These are phyloP conservation scores for Beroe forskalii DNA, from an alignment of 37 sponge, comb jelly and placozoan genomes.

Conservation along the genomic window DNA sequence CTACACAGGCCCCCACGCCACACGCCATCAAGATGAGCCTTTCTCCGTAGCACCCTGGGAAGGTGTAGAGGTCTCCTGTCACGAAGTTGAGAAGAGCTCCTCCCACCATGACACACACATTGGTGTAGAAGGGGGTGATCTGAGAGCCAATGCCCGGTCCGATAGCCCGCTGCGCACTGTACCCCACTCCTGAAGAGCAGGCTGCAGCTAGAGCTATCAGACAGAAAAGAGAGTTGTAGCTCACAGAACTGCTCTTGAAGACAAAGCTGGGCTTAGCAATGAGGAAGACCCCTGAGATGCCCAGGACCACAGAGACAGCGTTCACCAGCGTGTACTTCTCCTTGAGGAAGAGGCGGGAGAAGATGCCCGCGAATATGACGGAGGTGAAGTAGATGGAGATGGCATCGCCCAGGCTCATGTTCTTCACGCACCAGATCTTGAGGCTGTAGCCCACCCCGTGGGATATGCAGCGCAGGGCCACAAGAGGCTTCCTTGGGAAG, in stretches of 20 bases:
- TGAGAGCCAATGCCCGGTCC: not conserved
- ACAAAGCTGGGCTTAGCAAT: slow-evolving; percentile 40
- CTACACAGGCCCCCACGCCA: slow-evolving; percentile 25
- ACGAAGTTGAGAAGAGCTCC: not conserved
- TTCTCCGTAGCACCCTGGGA: not conserved
- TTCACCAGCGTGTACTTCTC: slow-evolving; percentile 15
- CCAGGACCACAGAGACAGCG: not conserved
- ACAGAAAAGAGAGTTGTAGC: not conserved
- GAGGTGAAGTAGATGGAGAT: slow-evolving; percentile 36
- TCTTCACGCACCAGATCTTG: slow-evolving; percentile 42
- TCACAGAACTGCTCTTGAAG: not conserved
- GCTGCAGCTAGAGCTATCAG: slow-evolving; percentile 32
- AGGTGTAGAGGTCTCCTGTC: slow-evolving; percentile 2
- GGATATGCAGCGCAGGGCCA: not conserved
- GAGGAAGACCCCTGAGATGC: slow-evolving; percentile 13
- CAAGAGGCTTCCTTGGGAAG: slow-evolving; percentile 28
- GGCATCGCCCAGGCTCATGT: slow-evolving; percentile 30
- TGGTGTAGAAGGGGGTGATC: slow-evolving; percentile 41
- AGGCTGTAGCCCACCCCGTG: slow-evolving; percentile 3
- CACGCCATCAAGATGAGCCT: not conserved
- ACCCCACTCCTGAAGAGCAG: not conserved
- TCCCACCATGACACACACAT: not conserved
- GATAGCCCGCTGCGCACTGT: not conserved
- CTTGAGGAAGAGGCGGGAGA: slow-evolving; percentile 33
- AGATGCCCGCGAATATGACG: slow-evolving; percentile 5